Conservation (phyloP, 2,888 invertebrate species). For the Saturnia japonica region DNA sequence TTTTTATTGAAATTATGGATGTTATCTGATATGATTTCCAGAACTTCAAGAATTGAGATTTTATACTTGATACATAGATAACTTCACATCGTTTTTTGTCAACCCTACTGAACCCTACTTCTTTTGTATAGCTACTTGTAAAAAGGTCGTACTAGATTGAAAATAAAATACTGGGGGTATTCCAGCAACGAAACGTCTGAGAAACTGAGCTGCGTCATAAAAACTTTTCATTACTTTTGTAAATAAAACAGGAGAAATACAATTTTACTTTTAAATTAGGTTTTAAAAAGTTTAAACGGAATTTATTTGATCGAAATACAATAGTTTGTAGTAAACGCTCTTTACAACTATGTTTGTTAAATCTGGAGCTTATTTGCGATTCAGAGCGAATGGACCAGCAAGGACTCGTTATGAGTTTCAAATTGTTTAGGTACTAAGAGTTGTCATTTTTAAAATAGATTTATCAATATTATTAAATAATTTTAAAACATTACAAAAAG, state of each 20-base stretch:
- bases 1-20: no score
- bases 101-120: background rate
- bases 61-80: background rate
- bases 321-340: background rate
- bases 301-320: background rate
- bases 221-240: conserved; percentile 6
- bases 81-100: background rate
- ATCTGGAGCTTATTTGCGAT: background rate
- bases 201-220: background rate
- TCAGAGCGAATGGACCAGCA: background rate
- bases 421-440: background rate
- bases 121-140: background rate
- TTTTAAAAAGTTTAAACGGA: background rate
- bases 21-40: no score
- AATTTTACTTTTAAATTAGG: background rate
- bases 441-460: no score
- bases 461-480: no score
- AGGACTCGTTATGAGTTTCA: background rate
- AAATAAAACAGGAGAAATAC: background rate
- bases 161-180: background rate
- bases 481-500: background rate
- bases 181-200: background rate
- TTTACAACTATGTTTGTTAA: background rate
- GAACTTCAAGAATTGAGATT: no score
- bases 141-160: background rate